phyloP scores from a whole-genome alignment of 1,140 invertebrate genomes.

The Euwallacea fornicatus region DNA sequence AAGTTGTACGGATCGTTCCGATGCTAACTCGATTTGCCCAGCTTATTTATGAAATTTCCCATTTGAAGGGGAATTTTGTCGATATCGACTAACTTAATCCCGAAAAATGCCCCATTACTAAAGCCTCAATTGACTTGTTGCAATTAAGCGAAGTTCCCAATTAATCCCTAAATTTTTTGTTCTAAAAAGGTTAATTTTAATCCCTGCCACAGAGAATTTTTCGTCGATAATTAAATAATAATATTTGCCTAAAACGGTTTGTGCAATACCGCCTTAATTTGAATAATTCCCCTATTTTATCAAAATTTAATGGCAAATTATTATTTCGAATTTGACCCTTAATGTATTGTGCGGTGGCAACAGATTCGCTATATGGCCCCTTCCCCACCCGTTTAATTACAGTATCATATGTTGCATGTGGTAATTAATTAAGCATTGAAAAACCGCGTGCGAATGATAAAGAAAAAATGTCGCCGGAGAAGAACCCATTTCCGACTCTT shows the following conservation, averaged over 20 bases:
- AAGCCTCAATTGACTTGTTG: neutral
- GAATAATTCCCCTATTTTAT: neutral
- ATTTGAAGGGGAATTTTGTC: neutral
- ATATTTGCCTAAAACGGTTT: neutral
- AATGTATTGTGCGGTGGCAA: neutral
- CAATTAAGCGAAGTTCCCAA: neutral
- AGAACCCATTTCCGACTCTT: too few relatives aligned
- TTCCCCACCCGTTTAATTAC: too few relatives aligned
- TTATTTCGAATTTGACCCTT: neutral
- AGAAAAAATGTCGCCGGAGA: too few relatives aligned
- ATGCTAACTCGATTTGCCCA: neutral
- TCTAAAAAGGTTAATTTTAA: slow-evolving; percentile 1
- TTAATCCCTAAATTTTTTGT: neutral
- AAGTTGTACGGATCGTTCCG: neutral
- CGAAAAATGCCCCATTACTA: neutral
- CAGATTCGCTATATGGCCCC: neutral
- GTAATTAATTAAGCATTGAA: too few relatives aligned
- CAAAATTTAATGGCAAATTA: slow-evolving; percentile 3
- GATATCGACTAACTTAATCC: neutral
- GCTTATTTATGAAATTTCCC: neutral
- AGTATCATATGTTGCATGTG: too few relatives aligned
- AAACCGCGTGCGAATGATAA: too few relatives aligned
- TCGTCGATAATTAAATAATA: too few relatives aligned
- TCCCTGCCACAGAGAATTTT: neutral
- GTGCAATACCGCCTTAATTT: neutral